Base-by-base conservation (phyloP, 2,888 invertebrate genomes). In the Celastrina argiolus region DNA sequence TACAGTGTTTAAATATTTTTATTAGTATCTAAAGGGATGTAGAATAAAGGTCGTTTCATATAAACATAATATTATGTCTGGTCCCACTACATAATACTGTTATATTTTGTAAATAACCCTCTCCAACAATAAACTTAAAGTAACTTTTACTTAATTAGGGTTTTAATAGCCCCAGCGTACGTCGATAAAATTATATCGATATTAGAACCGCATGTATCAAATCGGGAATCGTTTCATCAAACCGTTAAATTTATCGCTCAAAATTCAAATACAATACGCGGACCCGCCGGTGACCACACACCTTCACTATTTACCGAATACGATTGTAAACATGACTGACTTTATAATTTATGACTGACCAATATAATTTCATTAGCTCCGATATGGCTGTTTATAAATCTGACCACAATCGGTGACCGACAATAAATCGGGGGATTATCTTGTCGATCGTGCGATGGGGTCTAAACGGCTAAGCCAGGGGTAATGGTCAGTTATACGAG, bases 371-470 rank as follows among this genome's bases (percentile, higher is more conserved):
- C 86, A 91, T 88, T 90, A 87, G 82, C 81, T 78, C 67, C 68
- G 67, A 67, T 61, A 68, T 61, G 59, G 56, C 83, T 81, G 80
- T 85, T 85, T 84, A 84, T 87, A 87, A 87, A 85, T 85, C 80
- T 80, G 74, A 77, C 80, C 80, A 78, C 80, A 81, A 77, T 80
- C 88, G 84, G 78, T 79, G 75, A 76, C 81, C 74, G 84, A 76
- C 86, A 80, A 90, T 91, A 91, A 90, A 91, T 91, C 83, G 77
- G 75, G 78, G 88, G 90, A 91, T 91, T 89, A 88, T 81, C 84
- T 85, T 87, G 91, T 90, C 84, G 78, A 88, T 87, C 84, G 82
- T 79, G 78, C 81, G 79, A 78, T 83, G 87, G 88, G 85, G 84
- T 81, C 81, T 79, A 81, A 85, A 88, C 83, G 81, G 81, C 81